Base-by-base conservation (phyloP, 2,888 invertebrate species). In the Hypomecis atomaria region DNA sequence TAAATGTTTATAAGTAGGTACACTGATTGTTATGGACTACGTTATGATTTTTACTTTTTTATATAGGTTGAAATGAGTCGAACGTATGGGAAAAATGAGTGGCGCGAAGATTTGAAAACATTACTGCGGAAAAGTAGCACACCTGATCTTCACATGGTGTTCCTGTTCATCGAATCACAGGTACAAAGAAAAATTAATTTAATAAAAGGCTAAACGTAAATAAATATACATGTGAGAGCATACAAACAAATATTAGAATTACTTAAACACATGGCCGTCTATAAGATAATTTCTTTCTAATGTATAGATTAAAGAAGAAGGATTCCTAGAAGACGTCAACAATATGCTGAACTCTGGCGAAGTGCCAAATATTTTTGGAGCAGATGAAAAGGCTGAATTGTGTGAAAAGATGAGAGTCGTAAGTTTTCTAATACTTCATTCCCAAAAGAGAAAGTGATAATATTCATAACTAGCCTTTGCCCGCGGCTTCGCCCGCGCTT, bases 321-420 rank as follows among this genome's bases (percentile, higher is more conserved):
- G 96, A 0, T 98, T 98, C 81, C 90, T 99, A 55, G 98, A 99
- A 87, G 99, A 99, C 78, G 95, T 98, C 0, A 98, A 97, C 82
- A 98, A 98, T 83, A 94, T 99, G 86, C 88, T 99, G 49, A 98
- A 98, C 84, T 96, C 97, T 0, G 98, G 98, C 4, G 98, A 98
- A 93, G 97, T 98, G 0, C 98, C 98, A 0, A 98, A 98, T 87
- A 94, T 99, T 57, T 98, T 97, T 79, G 93, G 94, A 9, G 89
- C 94, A 5, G 98, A 98, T 74, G 98, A 99, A 81, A 97, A 96
- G 83, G 94, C 96, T 3, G 98, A 99, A 79, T 93, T 99, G 38
- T 97, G 97, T 84, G 98, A 99, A 78, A 98, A 97, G 88, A 98
- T 99, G 98, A 93, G 97, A 78, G 89, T 92, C 68, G 93, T 93